Evolutionary conservation across 1,140 invertebrate genomes (phyloP), one percentile per base, ranked within the genome.

Genomic region (Hylyphantes graminicola): DNA sequence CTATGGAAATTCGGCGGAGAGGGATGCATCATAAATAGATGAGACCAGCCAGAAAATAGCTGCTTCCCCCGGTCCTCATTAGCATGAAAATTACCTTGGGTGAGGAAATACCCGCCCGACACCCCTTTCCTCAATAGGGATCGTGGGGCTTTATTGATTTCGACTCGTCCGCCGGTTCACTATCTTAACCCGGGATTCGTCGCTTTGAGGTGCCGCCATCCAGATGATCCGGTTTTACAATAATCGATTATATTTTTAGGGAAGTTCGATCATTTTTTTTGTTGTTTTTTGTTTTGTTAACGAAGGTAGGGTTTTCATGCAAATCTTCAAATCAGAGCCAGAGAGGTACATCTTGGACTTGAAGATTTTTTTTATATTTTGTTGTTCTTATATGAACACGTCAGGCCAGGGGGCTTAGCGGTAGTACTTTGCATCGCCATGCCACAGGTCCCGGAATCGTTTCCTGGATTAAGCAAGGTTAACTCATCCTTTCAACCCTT

Each of bases 1-100:
- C 78, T 81, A 81, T 81, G 78, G 78, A 81, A 81, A 81, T 81
- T 81, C 78, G 67, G 63, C 68, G 78, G 78, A 73, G 78, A 61
- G 61, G 68, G 78, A 81, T 81, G 78, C 78, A 81, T 81, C 78
- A 81, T 81, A 81, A 81, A 81, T 81, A 81, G 78, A 73, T 73
- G 67, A 81, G 78, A 59, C 78, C 78, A 73, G 48, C 78, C 78
- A 81, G 78, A 81, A 81, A 81, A 81, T 81, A 81, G 78, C 78
- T 81, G 48, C 68, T 68, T 50, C 78, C 73, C 78, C 78, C 73
- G 48, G 57, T 68, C 19, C 78, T 81, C 78, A 81, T 81, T 81
- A 81, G 78, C 78, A 81, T 81, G 67, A 81, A 81, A 81, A 81
- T 81, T 81, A 81, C 78, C 78, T 81, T 81, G 9, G 75, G 75